A percentile compares a stretch with the other conserved stretches of the same genome.
Conservation (phyloP, 2,797 vertebrate species). For the Argya squamiceps region DNA sequence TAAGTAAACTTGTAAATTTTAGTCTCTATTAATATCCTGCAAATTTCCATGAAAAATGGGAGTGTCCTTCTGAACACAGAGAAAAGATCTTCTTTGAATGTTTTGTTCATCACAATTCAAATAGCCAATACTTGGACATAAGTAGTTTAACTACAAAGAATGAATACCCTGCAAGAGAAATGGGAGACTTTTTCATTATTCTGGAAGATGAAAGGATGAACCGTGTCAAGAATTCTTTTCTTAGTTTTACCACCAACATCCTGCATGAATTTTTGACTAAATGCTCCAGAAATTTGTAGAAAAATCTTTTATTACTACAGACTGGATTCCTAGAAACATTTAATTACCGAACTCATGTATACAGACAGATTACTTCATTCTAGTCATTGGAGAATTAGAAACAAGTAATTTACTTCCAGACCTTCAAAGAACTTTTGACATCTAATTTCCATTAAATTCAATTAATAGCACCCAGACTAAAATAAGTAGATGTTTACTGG, state of each 20-base stretch:
- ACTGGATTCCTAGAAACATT: not conserved
- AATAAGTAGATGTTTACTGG: not conserved
- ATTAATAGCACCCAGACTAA: not conserved
- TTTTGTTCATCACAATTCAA: not conserved
- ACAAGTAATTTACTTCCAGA: not conserved
- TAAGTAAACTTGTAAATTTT: not conserved
- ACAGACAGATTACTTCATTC: not conserved
- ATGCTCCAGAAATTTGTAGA: not conserved
- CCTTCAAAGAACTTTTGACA: not conserved
- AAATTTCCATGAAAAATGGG: not conserved
- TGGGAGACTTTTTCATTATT: not conserved
- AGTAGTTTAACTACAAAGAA: not conserved
- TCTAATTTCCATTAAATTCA: not conserved
- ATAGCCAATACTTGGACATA: not conserved
- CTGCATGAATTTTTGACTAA: not conserved
- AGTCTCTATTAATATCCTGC: not conserved
- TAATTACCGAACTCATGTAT: not conserved
- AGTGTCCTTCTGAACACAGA: not conserved
- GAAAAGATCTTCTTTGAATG: not conserved
- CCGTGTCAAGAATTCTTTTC: not conserved
- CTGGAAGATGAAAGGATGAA: not conserved
- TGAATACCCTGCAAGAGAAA: not conserved
- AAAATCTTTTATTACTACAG: not conserved
- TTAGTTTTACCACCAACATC: not conserved
- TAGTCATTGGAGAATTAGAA: not conserved